Percentiles rank a stretch among this genome's conserved stretches.
Evolutionary conservation across 92 coral and sea anemone genomes (phyloP).

Genomic region (Parazoanthus atlanticus): DNA sequence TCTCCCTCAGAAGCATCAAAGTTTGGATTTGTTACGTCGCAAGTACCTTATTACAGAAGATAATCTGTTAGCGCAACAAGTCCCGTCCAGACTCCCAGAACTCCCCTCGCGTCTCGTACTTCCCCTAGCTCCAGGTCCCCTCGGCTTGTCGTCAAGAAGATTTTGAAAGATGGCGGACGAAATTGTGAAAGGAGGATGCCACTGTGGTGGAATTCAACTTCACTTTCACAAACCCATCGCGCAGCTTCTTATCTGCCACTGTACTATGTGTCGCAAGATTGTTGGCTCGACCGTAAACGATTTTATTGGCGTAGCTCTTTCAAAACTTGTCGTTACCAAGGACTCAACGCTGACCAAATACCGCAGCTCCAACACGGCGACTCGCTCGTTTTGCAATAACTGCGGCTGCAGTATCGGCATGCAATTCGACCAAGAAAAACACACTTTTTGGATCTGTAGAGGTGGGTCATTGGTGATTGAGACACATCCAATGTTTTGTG

Average conservation of each 20-base stretch:
- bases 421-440: constrained; percentile 14
- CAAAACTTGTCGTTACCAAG: constrained; percentile 8
- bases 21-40: too few species aligned
- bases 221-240: constrained; percentile 17
- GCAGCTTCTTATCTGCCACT: constrained; percentile 18
- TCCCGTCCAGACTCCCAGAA: too few species aligned
- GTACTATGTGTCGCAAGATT: neutral
- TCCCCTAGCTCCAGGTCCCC: too few species aligned
- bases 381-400: constrained; percentile 24
- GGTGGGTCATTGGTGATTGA: neutral
- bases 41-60: too few species aligned
- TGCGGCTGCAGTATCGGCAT: constrained; percentile 35
- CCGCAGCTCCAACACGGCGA: constrained; percentile 19
- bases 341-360: constrained; percentile 18
- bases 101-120: too few species aligned
- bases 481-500: too few species aligned
- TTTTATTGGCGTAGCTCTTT: constrained; percentile 1
- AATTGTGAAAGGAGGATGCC: neutral
- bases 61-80: too few species aligned
- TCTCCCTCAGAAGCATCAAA: too few species aligned
- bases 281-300: constrained; percentile 13
- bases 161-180: neutral
- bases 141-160: too few species aligned
- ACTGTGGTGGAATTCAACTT: constrained; percentile 21
- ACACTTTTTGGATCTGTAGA: constrained; percentile 23